Percentiles rank a stretch among this genome's conserved stretches.
These are phyloP conservation scores for Solenopsis invicta DNA, from an alignment of 1,140 invertebrate species.

Conservation along the genomic window DNA sequence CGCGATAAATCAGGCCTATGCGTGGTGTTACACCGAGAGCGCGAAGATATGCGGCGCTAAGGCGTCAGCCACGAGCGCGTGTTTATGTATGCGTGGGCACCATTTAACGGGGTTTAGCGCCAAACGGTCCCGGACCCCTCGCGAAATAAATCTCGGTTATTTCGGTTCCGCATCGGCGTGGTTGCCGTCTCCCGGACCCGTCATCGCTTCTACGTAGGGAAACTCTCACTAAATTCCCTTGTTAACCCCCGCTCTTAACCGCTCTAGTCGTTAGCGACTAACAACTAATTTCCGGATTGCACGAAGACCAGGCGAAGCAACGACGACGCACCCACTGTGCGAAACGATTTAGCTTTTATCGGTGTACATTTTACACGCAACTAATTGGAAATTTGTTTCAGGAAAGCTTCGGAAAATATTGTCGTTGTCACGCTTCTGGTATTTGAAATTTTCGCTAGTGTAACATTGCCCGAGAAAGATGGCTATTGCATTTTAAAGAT, in stretches of 20 bases:
- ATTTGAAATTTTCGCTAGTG: neutral
- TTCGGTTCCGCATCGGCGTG: slow-evolving; percentile 71
- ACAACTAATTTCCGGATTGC: slow-evolving; percentile 57
- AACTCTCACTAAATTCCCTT: slow-evolving; percentile 70
- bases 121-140: slow-evolving; percentile 63
- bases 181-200: slow-evolving; percentile 30
- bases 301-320: neutral
- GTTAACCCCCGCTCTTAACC: slow-evolving; percentile 63
- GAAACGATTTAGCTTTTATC: slow-evolving; percentile 11
- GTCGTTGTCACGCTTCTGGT: neutral
- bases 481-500: neutral
- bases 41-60: slow-evolving; percentile 54
- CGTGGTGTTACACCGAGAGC: slow-evolving; percentile 35
- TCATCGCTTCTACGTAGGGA: slow-evolving; percentile 52
- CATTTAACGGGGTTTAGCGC: slow-evolving; percentile 78
- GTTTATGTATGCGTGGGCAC: slow-evolving; percentile 32
- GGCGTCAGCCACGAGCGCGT: slow-evolving; percentile 11
- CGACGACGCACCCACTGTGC: neutral
- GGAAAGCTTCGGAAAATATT: neutral
- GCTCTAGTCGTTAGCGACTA: slow-evolving; percentile 14
- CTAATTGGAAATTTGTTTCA: neutral
- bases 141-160: slow-evolving; percentile 81
- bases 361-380: neutral
- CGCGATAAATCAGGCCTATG: slow-evolving; percentile 72
- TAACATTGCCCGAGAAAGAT: neutral